Percentiles rank a stretch among this genome's conserved stretches.
phyloP scores from a whole-genome alignment of 35 echinoderm and acorn worm genomes.

The Stichopus chloronotus region DNA sequence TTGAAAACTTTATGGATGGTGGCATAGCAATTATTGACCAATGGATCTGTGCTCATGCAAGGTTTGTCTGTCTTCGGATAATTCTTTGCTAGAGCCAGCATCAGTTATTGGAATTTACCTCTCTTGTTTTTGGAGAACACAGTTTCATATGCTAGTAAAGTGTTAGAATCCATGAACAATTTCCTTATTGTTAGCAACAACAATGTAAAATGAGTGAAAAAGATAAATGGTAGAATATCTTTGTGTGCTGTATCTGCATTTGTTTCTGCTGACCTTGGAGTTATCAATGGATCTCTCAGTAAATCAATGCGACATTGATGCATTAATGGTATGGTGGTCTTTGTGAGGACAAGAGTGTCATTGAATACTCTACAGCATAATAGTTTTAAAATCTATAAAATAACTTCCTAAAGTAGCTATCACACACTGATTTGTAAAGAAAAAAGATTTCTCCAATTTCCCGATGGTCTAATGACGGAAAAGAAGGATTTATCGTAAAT shows the following conservation, averaged over 20 bases:
- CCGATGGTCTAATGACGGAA: too few relatives aligned
- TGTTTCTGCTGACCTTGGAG: not conserved
- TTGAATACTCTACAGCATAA: too few relatives aligned
- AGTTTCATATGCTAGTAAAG: not conserved
- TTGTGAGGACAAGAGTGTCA: too few relatives aligned
- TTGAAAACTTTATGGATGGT: constrained; percentile 89
- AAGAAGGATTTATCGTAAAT: too few relatives aligned
- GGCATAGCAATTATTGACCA: constrained; percentile 98
- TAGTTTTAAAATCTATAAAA: too few relatives aligned
- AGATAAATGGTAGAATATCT: not conserved
- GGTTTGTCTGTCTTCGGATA: constrained; percentile 43
- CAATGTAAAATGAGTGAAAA: not conserved
- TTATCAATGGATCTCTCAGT: not conserved
- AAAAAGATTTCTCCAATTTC: too few relatives aligned
- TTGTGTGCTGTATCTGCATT: not conserved
- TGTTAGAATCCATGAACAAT: too few relatives aligned
- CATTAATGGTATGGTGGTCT: not conserved
- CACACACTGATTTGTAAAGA: too few relatives aligned
- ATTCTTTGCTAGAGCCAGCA: not conserved
- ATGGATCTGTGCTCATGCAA: constrained; percentile 99
- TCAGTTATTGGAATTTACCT: not conserved
- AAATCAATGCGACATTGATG: not conserved
- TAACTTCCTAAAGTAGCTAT: too few relatives aligned
- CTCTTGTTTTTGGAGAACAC: not conserved
- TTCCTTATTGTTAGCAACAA: too few relatives aligned